Evolutionary conservation across 2,888 invertebrate genomes (phyloP), one percentile per base, ranked within the genome.

Genomic region (Caenorhabditis angaria): DNA sequence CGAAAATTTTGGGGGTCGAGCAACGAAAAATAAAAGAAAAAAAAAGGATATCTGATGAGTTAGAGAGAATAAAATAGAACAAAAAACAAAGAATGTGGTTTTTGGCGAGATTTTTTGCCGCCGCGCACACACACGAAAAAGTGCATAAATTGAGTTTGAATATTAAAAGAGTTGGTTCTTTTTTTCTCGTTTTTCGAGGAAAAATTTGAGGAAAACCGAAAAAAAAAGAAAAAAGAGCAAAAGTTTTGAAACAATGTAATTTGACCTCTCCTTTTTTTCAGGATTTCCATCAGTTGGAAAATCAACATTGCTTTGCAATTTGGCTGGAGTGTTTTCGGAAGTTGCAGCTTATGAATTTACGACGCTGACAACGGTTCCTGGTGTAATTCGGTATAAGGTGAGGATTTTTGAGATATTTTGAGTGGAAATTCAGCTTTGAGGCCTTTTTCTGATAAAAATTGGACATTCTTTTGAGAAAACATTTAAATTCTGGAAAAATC

Each of bases 261-360:
- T 50, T 24, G 22, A 50, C 10, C 10, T 8, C n/a, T 24, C 22
- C 18, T 27, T 54, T 28, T 65, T 83, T 88, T 27, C 81, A 92
- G 94, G 95, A 12, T 99, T 99, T 90, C 99, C 99, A 6, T 99
- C 97, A 0, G 97, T 99, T 51, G 99, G 99, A 0, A 99, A 99
- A 89, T 97, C 97, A 0, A 99, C 99, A 0, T 89, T 99, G 60
- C 90, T 99, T 18, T 96, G 94, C 79, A 99, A 95, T 83, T 89
- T 99, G 77, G 97, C 99, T n/a, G 99, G 99, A 18, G 99, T 99
- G 12, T 99, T 99, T 88, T 97, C 97, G 0, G 99, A 99, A 90
- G 97, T 97, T 6, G 99, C 97, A 35, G 97, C 97, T 0, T 99
- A 99, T 88, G 99, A 99, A 90, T 99, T 99, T 89, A 99, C 99